Conservation (phyloP, 2,113 vertebrate genomes). For the Sciurus niger region DNA sequence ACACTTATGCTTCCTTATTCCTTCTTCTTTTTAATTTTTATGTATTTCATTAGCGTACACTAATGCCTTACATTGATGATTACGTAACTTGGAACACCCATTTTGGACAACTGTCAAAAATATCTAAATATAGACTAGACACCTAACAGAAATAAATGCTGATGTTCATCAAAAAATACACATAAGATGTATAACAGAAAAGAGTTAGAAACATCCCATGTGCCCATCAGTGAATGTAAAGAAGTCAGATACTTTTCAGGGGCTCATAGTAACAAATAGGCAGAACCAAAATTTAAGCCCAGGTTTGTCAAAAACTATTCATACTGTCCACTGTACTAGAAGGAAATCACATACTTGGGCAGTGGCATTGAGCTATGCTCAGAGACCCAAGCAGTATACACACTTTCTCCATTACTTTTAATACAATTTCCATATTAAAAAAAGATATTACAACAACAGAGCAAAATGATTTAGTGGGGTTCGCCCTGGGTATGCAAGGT, state of each 20-base stretch:
- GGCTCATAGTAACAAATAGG: background rate
- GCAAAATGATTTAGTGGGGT: no score
- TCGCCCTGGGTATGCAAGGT: no score
- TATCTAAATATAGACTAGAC: background rate
- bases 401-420: background rate
- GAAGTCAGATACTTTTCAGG: background rate
- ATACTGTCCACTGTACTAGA: background rate
- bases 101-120: slow-evolving; percentile 33
- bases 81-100: background rate
- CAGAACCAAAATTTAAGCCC: background rate
- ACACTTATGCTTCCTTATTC: background rate
- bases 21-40: background rate
- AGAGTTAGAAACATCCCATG: slow-evolving; percentile 15
- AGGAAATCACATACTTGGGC: background rate
- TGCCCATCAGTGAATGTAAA: background rate
- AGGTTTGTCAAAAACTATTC: background rate
- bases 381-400: background rate
- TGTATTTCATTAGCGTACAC: slow-evolving; percentile 9
- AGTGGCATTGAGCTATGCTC: background rate
- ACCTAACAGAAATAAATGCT: no score
- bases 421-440: background rate
- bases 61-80: slow-evolving; percentile 24
- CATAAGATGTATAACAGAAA: background rate
- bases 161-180: background rate
- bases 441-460: background rate